Percentiles rank a stretch among this genome's conserved stretches.
phyloP scores from a whole-genome alignment of 2,888 invertebrate genomes.

The Parascotia fuliginaria region DNA sequence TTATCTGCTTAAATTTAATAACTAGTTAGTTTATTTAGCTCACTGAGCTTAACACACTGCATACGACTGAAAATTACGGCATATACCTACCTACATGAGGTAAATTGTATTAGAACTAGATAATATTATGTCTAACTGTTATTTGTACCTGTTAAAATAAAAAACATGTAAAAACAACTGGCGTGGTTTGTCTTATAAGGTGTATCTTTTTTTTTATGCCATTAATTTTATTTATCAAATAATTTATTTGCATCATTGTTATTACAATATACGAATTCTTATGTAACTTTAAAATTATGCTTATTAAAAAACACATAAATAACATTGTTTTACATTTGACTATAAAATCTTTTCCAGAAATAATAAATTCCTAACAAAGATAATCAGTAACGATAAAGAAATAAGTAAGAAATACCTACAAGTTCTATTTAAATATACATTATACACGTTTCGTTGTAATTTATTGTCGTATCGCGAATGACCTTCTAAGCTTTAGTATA shows the following conservation, averaged over 20 bases:
- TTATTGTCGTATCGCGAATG: slow-evolving; percentile 33
- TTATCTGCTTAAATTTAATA: no score
- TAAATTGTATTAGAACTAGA: no score
- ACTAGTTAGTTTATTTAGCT: no score
- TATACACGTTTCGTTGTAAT: slow-evolving; percentile 24
- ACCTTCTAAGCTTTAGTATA: slow-evolving; percentile 38
- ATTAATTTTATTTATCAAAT: no score
- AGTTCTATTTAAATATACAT: slow-evolving; percentile 34
- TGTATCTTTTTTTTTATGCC: no score
- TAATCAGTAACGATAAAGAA: slow-evolving; percentile 33
- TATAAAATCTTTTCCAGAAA: slow-evolving; percentile 23
- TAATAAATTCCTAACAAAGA: slow-evolving; percentile 34
- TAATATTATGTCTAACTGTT: no score
- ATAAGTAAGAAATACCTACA: slow-evolving; percentile 29
- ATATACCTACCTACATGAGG: no score
- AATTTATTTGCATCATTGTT: neutral
- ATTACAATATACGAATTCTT: neutral
- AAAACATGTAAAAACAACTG: no score
- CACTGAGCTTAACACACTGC: no score
- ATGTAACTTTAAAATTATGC: neutral
- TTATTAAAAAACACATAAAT: slow-evolving; percentile 20
- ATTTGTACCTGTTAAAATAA: no score
- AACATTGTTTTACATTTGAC: slow-evolving; percentile 20
- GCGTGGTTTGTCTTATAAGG: no score
- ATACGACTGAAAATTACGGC: no score